Conservation (phyloP, 2,797 vertebrate species). For the Salarias fasciatus region DNA sequence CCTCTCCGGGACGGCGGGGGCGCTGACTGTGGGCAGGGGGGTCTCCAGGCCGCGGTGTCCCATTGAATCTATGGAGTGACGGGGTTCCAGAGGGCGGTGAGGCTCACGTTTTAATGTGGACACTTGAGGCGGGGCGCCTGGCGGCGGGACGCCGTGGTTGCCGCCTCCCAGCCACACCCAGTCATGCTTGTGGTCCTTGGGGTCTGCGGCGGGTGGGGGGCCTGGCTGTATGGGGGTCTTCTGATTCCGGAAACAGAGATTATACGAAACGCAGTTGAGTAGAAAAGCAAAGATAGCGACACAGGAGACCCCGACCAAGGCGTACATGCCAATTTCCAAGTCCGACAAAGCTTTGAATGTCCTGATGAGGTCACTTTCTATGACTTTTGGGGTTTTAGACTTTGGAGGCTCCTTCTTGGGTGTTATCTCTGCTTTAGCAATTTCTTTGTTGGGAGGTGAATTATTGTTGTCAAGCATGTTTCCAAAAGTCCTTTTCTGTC, state of each 20-base stretch:
- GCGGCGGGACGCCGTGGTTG: constrained; percentile 69
- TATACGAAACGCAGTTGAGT: constrained; percentile 89
- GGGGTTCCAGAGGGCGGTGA: constrained; percentile 77
- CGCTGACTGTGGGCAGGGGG: constrained; percentile 64
- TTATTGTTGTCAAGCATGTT: constrained; percentile 79
- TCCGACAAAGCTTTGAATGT: constrained; percentile 83
- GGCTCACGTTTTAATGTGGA: constrained; percentile 67
- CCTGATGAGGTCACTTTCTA: constrained; percentile 81
- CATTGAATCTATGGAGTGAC: constrained; percentile 78
- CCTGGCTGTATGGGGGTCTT: constrained; percentile 83
- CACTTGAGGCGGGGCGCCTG: constrained; percentile 45
- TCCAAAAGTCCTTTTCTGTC: constrained; percentile 71
- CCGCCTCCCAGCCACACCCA: constrained; percentile 90
- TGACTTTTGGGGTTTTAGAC: constrained; percentile 68
- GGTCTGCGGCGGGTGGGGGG: constrained; percentile 74
- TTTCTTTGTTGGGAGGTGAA: constrained; percentile 63
- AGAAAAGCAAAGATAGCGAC: constrained; percentile 93
- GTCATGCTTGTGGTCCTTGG: constrained; percentile 88
- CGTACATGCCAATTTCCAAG: constrained; percentile 93
- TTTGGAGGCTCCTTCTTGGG: constrained; percentile 79
- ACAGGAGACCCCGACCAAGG: constrained; percentile 89
- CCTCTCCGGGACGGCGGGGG: constrained; percentile 80
- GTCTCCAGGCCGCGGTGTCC: constrained; percentile 66
- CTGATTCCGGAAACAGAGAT: constrained; percentile 83
- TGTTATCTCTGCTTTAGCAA: constrained; percentile 32